phyloP scores from a whole-genome alignment of 2,113 vertebrate genomes.

The Axis porcinus region DNA sequence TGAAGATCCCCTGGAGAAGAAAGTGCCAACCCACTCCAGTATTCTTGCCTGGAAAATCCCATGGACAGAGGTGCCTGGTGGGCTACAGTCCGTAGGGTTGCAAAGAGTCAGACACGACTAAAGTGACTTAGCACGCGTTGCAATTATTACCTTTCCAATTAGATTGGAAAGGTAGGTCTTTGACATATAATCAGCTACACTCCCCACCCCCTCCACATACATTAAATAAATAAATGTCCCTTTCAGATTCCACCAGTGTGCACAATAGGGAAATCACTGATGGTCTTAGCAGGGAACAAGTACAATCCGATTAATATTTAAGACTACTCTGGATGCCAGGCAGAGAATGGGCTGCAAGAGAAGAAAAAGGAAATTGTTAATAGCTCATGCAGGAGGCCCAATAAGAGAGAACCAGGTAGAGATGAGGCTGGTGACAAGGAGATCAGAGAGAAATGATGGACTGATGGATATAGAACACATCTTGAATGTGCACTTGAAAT shows the following conservation, averaged over 20 bases:
- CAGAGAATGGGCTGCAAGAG: neutral
- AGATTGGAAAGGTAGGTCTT: neutral
- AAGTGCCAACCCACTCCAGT: neutral
- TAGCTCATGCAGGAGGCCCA: neutral
- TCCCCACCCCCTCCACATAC: neutral
- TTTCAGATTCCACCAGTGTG: neutral
- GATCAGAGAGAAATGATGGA: neutral
- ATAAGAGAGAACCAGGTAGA: neutral
- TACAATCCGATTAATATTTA: neutral
- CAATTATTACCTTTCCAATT: neutral
- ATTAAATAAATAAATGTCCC: neutral
- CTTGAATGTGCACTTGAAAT: neutral
- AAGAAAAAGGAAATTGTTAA: neutral
- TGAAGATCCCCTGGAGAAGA: neutral
- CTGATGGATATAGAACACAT: neutral
- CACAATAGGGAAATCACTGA: neutral
- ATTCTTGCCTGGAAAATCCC: neutral
- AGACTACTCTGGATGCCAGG: neutral
- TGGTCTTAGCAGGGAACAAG: neutral
- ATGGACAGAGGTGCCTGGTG: neutral
- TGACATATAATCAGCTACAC: neutral
- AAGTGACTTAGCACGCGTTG: neutral
- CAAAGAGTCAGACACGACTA: neutral
- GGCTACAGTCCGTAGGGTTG: neutral
- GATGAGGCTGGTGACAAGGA: neutral